phyloP scores from a whole-genome alignment of 2,888 invertebrate species.

The Pogonocherus hispidulus region DNA sequence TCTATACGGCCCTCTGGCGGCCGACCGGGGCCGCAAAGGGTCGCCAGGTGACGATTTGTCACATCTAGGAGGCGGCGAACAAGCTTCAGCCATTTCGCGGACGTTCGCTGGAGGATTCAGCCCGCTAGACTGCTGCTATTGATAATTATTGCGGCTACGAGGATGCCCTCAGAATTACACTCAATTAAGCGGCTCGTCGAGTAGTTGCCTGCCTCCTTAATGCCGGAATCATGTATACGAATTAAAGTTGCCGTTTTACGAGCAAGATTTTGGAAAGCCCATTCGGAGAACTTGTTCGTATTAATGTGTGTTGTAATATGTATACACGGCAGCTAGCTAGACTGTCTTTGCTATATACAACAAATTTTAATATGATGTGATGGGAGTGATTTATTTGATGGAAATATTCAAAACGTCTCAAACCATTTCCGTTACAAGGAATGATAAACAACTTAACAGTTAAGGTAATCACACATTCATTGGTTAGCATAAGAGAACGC shows the following conservation, averaged over 20 bases:
- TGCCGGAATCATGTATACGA: constrained; percentile 33
- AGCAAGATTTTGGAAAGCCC: constrained; percentile 1
- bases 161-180: constrained; percentile 47
- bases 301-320: background rate
- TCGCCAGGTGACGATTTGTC: constrained; percentile 70
- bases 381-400: too few relatives aligned
- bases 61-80: constrained; percentile 68
- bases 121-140: constrained; percentile 50
- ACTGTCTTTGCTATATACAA: background rate
- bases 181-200: constrained; percentile 47
- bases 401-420: too few relatives aligned
- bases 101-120: constrained; percentile 57
- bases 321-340: background rate
- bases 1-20: constrained; percentile 65
- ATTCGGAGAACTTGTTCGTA: background rate
- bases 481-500: too few relatives aligned
- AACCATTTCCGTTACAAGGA: too few relatives aligned
- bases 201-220: constrained; percentile 22
- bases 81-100: constrained; percentile 69
- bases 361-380: background rate
- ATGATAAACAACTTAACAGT: too few relatives aligned
- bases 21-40: constrained; percentile 66
- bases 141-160: constrained; percentile 54
- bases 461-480: too few relatives aligned
- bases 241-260: constrained; percentile 7